Base-by-base conservation (phyloP, 37 sponge, comb jelly and placozoan genomes). In the Geodia barretti region DNA sequence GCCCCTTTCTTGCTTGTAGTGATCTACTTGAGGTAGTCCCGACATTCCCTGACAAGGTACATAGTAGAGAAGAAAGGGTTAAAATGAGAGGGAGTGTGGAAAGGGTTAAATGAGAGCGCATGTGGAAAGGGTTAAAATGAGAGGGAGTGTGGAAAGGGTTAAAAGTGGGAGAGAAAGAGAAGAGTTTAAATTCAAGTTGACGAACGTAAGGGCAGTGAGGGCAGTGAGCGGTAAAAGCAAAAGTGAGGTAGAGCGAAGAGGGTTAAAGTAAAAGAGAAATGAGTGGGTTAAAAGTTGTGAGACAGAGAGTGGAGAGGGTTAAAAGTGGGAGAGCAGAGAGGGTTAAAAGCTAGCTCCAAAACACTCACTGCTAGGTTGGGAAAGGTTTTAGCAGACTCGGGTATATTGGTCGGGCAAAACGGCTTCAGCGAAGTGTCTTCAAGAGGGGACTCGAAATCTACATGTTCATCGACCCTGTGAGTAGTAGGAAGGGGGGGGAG, bases 11-110 rank as follows among this genome's bases (percentile, higher is more conserved):
- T 83, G 78, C 63, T 77, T 82, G 78, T 88, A 88, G 47, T 77
- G 78, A 4, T 39, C 41, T 23, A 79, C 30, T 30, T 77, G 73
- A 25, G 83, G 88, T 11, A 64, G 88, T n/a, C 32, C 65, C 30
- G 62, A 39, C 83, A 88, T 88, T 30, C 88, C 88, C 88, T 88
- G 63, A 0, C n/a, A n/a, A n/a, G n/a, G n/a, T n/a, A n/a, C n/a
- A n/a, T n/a, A n/a, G n/a, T n/a, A n/a, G n/a, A n/a, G n/a, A n/a
- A n/a, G n/a, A n/a, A n/a, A n/a, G n/a, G n/a, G n/a, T n/a, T n/a
- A n/a, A n/a, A n/a, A n/a, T n/a, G 70, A 4, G 47, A 72, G 37
- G 83, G 28, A 4, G 65, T 26, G 58, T 14, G 37, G 26, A 32
- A 30, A 20, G 39, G 38, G 33, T 7, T 5, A 5, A 64, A 19